A percentile compares a stretch with the other conserved stretches of the same genome.
phyloP scores from a whole-genome alignment of 2,113 vertebrate species.

The Corydoras maculifer region DNA sequence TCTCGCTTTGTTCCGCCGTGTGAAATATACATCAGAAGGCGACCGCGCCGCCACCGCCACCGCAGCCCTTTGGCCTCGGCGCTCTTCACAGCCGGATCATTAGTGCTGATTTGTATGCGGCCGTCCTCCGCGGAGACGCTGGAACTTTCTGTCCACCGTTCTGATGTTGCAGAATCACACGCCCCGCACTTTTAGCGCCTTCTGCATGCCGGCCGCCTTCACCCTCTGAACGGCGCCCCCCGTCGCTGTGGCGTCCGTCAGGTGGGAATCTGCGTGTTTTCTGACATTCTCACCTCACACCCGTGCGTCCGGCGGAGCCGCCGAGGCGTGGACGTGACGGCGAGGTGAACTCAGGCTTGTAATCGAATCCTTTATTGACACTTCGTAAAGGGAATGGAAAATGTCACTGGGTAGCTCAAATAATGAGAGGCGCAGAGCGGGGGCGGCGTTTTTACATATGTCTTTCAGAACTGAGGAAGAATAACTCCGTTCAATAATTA shows the following conservation, averaged over 20 bases:
- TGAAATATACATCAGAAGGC: slow-evolving; percentile 33
- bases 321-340: background rate
- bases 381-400: slow-evolving; percentile 14
- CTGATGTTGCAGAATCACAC: slow-evolving; percentile 30
- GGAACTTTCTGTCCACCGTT: too few species aligned
- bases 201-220: slow-evolving; percentile 10
- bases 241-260: background rate
- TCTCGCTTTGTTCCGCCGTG: background rate
- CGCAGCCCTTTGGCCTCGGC: slow-evolving; percentile 8
- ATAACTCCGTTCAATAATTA: too few species aligned
- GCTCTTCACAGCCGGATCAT: slow-evolving; percentile 43
- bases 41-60: background rate
- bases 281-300: background rate
- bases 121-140: slow-evolving; percentile 28
- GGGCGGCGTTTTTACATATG: background rate
- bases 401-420: slow-evolving; percentile 15
- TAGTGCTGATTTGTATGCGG: slow-evolving; percentile 55
- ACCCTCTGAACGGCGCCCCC: slow-evolving; percentile 11
- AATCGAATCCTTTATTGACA: slow-evolving; percentile 22
- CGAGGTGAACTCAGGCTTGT: slow-evolving; percentile 1
- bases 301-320: background rate
- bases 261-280: background rate
- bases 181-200: slow-evolving; percentile 6
- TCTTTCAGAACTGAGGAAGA: too few species aligned
- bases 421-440: slow-evolving; percentile 14